These are phyloP conservation scores for Brachyptera putata DNA, from an alignment of 2,888 invertebrate species.

Conservation along the genomic window DNA sequence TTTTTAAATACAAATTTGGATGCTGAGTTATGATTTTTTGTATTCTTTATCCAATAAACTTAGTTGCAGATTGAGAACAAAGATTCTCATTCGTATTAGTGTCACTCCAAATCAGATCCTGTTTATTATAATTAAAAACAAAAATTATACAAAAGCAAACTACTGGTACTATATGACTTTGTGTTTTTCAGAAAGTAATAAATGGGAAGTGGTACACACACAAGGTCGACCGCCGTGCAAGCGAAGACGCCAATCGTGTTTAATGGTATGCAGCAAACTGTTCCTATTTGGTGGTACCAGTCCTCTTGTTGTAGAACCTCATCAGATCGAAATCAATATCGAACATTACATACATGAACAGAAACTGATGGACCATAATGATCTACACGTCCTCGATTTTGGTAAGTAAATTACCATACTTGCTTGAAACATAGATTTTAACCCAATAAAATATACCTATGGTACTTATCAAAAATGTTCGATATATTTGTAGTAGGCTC, in stretches of 20 bases:
- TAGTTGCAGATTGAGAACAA: no score
- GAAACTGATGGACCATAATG: conserved; percentile 71
- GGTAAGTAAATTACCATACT: conserved; percentile 45
- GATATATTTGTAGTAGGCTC: no score
- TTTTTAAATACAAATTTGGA: no score
- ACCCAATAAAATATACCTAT: no score
- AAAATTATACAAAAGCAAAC: background rate
- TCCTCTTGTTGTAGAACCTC: conserved; percentile 25
- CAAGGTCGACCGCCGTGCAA: conserved; percentile 59
- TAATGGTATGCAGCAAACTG: conserved; percentile 65
- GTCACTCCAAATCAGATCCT: conserved; percentile 75
- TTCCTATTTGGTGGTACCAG: conserved; percentile 91
- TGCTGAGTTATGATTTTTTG: no score
- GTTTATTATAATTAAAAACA: conserved; percentile 51
- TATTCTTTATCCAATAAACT: no score
- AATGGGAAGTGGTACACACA: conserved; percentile 57
- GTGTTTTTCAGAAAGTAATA: conserved; percentile 53
- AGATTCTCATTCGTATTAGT: no score
- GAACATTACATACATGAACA: conserved; percentile 4
- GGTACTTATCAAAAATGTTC: no score
- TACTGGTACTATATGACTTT: no score
- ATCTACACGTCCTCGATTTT: conserved; percentile 77
- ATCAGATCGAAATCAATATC: conserved; percentile 5
- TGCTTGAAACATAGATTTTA: no score
- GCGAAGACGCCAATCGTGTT: conserved; percentile 74